Conservation (phyloP, 92 coral and sea anemone species). For the Paramuricea clavata region DNA sequence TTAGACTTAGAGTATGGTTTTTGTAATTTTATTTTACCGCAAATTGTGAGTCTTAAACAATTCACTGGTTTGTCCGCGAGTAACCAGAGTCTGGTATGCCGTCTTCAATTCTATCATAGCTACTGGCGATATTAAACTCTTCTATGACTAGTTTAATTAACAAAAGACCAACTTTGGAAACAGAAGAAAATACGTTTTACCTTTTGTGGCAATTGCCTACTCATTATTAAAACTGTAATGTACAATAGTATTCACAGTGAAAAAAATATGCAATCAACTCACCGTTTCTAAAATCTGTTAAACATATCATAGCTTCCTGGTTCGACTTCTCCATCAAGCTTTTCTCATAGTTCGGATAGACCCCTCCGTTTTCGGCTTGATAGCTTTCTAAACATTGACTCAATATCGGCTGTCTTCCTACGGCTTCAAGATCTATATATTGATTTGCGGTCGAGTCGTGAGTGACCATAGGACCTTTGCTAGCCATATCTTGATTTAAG, state of each 20-base stretch:
- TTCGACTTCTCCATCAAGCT: not conserved
- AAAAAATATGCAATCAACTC: not conserved
- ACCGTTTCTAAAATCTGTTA: not conserved
- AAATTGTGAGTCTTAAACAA: not conserved
- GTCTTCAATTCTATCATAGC: not conserved
- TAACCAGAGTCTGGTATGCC: not conserved
- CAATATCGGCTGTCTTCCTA: not conserved
- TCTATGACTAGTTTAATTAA: too few species aligned
- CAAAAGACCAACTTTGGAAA: too few species aligned
- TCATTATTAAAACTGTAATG: not conserved
- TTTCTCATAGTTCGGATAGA: not conserved
- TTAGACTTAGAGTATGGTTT: too few species aligned
- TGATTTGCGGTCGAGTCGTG: constrained; percentile 5
- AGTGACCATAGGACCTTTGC: not conserved
- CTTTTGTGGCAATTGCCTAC: too few species aligned
- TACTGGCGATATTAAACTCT: too few species aligned
- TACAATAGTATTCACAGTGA: not conserved
- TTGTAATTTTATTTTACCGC: not conserved
- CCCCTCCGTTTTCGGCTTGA: not conserved
- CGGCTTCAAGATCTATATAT: not conserved
- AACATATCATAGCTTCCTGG: constrained; percentile 8
- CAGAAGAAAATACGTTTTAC: too few species aligned
- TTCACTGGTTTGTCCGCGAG: not conserved
- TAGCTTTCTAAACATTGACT: not conserved
- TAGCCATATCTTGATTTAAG: not conserved